Evolutionary conservation across 2,797 vertebrate species (phyloP), one percentile per base, ranked within the genome.

Genomic region (Leptodactylus fallax): DNA sequence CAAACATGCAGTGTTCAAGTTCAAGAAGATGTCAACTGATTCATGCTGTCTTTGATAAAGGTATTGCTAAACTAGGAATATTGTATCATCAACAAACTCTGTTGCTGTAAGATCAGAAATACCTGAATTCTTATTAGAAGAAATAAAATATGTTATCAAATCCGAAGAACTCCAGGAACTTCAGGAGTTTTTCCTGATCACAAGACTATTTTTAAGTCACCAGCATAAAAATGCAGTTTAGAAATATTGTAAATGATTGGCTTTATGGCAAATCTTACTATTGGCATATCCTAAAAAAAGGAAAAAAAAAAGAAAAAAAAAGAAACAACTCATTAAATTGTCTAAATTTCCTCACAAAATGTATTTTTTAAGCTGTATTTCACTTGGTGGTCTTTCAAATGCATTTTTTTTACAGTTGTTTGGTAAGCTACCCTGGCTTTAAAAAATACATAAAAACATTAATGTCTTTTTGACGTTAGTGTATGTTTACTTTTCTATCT

Each of bases 1-100:
- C 81, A 83, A 72, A 79, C 16, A 78, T 53, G 36, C 49, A 36
- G 11, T 86, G 67, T 85, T 61, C 76, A 86, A 65, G 47, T 80
- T 86, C 7, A 16, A 86, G 23, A 12, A 67, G 51, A 86, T 79
- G 61, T 71, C 49, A 86, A 86, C 61, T 69, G 61, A 86, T 53
- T 45, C 76, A 79, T 67, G 60, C 23, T 71, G 23, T 7, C 60
- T 85, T 78, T 80, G 85, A 79, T 86, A 69, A 79, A 71, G 25
- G 65, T 45, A 49, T 27, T 71, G 63, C 51, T 53, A 86, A 86
- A 79, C 76, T 80, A 27, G 17, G 19, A 51, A 71, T 19, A 69
- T 23, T 71, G 58, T 45, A 67, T 36, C 25, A 69, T 79, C 60
- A 86, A 53, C 56, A 76, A 79, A 36, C 36, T 36, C 49, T 79